Evolutionary conservation across 2,888 invertebrate genomes (phyloP), one percentile per base, ranked within the genome.

Genomic region (Syrphus vitripennis): DNA sequence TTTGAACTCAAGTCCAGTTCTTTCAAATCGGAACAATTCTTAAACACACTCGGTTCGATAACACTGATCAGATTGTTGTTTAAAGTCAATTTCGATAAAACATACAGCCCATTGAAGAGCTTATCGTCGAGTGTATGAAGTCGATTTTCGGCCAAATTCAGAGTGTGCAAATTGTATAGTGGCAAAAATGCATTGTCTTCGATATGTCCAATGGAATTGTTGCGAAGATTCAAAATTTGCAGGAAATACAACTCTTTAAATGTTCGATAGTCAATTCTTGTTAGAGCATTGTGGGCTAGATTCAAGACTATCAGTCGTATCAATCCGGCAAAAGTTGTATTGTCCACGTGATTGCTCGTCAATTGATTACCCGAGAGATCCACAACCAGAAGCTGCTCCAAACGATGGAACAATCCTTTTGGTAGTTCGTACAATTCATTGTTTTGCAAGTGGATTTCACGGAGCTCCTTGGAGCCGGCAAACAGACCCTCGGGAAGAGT

Each of bases 1-100:
- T 98, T 98, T 21, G 97, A 97, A 91, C 97, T 97, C 75, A 98
- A 93, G 92, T 98, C 98, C 71, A 98, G 93, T 91, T 98, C 98
- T 93, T 97, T 97, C 29, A 98, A 93, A 89, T 97, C 96, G 2
- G 96, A 97, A 90, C 96, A 97, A 92, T 98, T 98, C 91, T 96
- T 96, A 90, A 98, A 97, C 34, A 97, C 96, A 91, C 95, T 95
- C 34, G 95, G 93, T 90, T 97, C 96, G 88, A 97, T 95, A 89
- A 94, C 95, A 84, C 95, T 95, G 72, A 98, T 95, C 88, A 96
- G 93, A 93, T 98, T 98, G 90, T 97, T 97, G 90, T 97, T 97
- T 29, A 98, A 93, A 40, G 97, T 97, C 78, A 98, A 93, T 92
- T 97, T 96, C 89, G 96, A 96, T 31, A 97, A 93, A 69, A 97